phyloP scores from a whole-genome alignment of 2,797 vertebrate species.

The Lepilemur ruficaudatus region DNA sequence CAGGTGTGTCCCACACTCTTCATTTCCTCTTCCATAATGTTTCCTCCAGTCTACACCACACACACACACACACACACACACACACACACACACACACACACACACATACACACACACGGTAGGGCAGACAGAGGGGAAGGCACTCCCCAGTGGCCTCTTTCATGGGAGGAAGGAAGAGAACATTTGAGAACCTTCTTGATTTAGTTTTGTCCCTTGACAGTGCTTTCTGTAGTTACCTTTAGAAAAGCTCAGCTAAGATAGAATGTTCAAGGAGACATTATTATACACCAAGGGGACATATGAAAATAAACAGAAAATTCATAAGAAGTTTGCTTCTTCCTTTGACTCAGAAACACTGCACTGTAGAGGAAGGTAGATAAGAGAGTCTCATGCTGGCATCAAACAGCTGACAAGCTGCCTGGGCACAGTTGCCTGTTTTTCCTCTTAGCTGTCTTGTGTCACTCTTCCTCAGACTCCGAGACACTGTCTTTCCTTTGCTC shows the following conservation, averaged over 20 bases:
- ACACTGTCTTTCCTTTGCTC: neutral
- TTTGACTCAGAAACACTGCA: neutral
- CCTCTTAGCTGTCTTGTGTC: neutral
- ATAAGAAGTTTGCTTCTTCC: neutral
- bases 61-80: neutral
- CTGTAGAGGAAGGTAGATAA: neutral
- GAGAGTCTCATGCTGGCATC: neutral
- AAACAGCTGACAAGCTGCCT: neutral
- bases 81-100: neutral
- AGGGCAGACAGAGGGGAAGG: neutral
- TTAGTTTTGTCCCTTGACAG: neutral
- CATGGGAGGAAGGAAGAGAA: neutral
- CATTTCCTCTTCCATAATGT: neutral
- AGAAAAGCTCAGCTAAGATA: neutral
- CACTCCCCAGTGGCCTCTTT: neutral
- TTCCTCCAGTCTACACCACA: neutral
- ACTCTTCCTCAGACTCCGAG: neutral
- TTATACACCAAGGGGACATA: neutral
- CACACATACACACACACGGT: too few species aligned
- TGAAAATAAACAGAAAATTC: conserved; percentile 9
- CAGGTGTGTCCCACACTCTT: neutral
- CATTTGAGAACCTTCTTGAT: neutral
- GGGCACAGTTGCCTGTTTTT: neutral
- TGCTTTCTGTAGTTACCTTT: neutral
- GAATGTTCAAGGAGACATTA: neutral